Percentiles rank a stretch among this genome's conserved stretches.
Evolutionary conservation across 2,113 vertebrate species (phyloP).

Genomic region (Epinephelus moara): DNA sequence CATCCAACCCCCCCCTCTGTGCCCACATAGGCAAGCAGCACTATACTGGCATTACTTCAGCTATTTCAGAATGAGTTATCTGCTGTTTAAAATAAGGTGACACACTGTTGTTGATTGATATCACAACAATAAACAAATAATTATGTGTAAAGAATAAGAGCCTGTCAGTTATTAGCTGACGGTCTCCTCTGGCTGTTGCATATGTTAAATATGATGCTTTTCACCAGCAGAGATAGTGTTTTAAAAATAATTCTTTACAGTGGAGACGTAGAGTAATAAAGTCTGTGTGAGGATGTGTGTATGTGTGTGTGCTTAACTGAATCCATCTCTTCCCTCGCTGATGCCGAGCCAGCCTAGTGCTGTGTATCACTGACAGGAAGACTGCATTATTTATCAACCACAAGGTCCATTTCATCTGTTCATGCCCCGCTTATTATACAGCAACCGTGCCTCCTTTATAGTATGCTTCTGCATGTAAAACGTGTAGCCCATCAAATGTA

Average conservation of each 20-base stretch:
- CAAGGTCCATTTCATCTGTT: constrained; percentile 66
- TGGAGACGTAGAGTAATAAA: neutral
- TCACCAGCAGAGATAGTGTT: neutral
- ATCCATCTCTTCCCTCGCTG: constrained; percentile 38
- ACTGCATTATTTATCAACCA: constrained; percentile 83
- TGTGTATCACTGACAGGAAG: constrained; percentile 79
- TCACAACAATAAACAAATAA: neutral
- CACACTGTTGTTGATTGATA: neutral
- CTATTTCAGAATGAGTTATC: constrained; percentile 29
- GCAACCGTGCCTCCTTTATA: constrained; percentile 13
- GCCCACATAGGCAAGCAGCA: constrained; percentile 17
- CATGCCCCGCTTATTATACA: constrained; percentile 49
- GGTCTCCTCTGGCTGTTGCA: neutral
- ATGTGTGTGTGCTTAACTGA: constrained; percentile 30
- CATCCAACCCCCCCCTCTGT: constrained; percentile 28
- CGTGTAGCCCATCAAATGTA: neutral
- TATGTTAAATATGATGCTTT: constrained; percentile 3
- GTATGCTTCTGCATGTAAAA: constrained; percentile 1
- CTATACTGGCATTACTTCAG: constrained; percentile 43
- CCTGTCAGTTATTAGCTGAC: neutral
- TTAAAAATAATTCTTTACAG: neutral
- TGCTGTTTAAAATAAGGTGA: constrained; percentile 8
- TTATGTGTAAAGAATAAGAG: neutral
- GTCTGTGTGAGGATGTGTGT: neutral
- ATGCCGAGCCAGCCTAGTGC: constrained; percentile 59